Evolutionary conservation across 1,140 invertebrate genomes (phyloP).

Genomic region (Solenopsis invicta): DNA sequence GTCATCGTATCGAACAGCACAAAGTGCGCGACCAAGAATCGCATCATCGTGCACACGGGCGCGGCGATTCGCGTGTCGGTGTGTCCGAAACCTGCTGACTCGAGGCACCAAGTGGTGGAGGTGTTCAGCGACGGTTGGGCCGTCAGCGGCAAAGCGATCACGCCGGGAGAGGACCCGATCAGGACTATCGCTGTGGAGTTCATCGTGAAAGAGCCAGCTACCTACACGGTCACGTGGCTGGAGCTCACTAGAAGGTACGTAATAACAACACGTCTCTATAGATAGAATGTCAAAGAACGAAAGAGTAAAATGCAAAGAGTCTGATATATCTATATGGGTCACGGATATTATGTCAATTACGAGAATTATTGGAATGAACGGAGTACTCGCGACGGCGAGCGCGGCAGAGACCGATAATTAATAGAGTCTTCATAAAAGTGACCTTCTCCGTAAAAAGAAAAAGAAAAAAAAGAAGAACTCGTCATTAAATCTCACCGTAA

Average conservation of each 20-base stretch:
- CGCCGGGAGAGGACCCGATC: slow-evolving; percentile 88
- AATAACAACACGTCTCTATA: background rate
- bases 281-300: background rate
- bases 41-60: slow-evolving; percentile 91
- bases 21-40: slow-evolving; percentile 90
- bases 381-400: background rate
- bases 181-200: slow-evolving; percentile 93
- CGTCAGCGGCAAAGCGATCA: slow-evolving; percentile 87
- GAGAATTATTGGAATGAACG: slow-evolving; percentile 14
- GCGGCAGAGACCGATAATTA: slow-evolving; percentile 8
- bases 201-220: slow-evolving; percentile 90
- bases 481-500: slow-evolving; percentile 55
- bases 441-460: slow-evolving; percentile 29
- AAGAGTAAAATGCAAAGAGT: background rate
- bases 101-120: slow-evolving; percentile 90
- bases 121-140: slow-evolving; percentile 95
- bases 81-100: slow-evolving; percentile 90
- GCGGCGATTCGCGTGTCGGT: slow-evolving; percentile 89
- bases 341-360: background rate
- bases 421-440: slow-evolving; percentile 31
- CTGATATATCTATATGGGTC: background rate
- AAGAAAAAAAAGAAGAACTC: background rate
- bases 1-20: slow-evolving; percentile 87
- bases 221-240: slow-evolving; percentile 93
- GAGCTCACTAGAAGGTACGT: slow-evolving; percentile 91